phyloP scores from a whole-genome alignment of 2,797 vertebrate genomes.

The Netta rufina region DNA sequence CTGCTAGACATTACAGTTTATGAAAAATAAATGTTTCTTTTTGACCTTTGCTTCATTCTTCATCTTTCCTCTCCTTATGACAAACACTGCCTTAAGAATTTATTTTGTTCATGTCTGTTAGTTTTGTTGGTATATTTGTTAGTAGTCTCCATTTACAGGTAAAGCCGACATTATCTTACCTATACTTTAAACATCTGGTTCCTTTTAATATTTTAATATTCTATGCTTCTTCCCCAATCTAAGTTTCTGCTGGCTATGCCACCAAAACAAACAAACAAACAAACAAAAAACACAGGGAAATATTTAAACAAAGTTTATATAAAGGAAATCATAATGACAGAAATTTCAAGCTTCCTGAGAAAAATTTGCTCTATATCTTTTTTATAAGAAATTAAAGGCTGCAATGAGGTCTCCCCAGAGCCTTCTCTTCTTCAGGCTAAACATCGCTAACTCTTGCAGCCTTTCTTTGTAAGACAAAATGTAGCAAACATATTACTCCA shows the following conservation, averaged over 20 bases:
- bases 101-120: not conserved
- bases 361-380: no score
- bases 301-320: not conserved
- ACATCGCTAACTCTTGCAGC: no score
- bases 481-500: not conserved
- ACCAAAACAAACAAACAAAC: not conserved
- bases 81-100: not conserved
- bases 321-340: not conserved
- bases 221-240: not conserved
- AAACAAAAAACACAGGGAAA: not conserved
- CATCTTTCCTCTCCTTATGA: not conserved
- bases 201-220: not conserved
- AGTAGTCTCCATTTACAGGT: not conserved
- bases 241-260: not conserved
- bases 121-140: not conserved
- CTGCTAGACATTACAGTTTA: not conserved
- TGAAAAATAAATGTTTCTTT: not conserved
- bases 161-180: not conserved
- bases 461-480: no score
- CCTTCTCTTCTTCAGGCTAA: no score
- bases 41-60: not conserved
- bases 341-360: not conserved
- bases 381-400: no score
- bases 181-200: not conserved
- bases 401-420: no score